Percentiles rank a stretch among this genome's conserved stretches.
phyloP scores from a whole-genome alignment of 2,888 invertebrate genomes.

The Aspidiotus destructor region DNA sequence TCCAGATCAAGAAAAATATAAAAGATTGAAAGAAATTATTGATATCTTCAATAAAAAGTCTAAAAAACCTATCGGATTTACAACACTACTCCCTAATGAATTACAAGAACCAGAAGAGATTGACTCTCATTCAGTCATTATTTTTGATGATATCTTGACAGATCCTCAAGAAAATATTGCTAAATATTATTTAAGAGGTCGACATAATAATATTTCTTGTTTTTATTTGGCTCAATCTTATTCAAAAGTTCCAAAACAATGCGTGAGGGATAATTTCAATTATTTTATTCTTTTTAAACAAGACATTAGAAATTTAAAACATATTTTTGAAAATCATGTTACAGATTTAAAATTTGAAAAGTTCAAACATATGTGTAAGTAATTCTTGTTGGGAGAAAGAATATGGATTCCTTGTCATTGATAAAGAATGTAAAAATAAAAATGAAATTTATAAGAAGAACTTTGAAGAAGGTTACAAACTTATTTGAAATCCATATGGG shows the following conservation, averaged over 20 bases:
- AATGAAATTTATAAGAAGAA: neutral
- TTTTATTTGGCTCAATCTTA: constrained; percentile 9
- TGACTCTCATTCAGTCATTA: neutral
- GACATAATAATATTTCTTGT: constrained; percentile 9
- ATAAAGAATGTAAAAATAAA: neutral
- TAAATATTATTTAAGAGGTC: neutral
- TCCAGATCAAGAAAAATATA: neutral
- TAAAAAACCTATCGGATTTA: neutral
- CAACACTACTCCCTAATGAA: neutral
- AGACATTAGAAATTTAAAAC: constrained; percentile 1
- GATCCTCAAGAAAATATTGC: neutral
- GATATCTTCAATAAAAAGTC: neutral
- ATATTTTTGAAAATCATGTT: constrained; percentile 7
- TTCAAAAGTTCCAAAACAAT: constrained; percentile 3
- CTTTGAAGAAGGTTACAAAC: neutral
- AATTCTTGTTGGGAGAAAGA: neutral
- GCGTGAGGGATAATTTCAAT: constrained; percentile 16
- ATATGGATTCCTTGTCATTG: neutral
- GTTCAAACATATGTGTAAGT: neutral
- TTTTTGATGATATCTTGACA: constrained; percentile 12
- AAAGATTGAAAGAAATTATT: neutral
- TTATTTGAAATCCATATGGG: constrained; percentile 18
- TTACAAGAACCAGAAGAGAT: neutral
- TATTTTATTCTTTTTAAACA: constrained; percentile 6
- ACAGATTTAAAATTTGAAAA: constrained; percentile 11